Percentiles rank a stretch among this genome's conserved stretches.
Evolutionary conservation across 2,888 invertebrate species (phyloP).

Genomic region (Drosophila rellima): DNA sequence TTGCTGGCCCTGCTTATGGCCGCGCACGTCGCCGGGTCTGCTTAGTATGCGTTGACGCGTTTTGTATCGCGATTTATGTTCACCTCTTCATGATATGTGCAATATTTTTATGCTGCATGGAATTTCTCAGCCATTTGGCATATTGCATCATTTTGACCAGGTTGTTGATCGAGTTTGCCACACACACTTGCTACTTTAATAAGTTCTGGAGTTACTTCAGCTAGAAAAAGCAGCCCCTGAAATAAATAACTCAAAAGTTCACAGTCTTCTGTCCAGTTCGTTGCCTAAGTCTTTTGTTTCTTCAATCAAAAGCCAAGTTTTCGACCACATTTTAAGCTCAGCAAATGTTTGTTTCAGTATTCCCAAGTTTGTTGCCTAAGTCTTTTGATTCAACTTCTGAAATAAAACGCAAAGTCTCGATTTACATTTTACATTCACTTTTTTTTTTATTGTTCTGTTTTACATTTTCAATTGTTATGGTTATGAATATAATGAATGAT

Average conservation of each 20-base stretch:
- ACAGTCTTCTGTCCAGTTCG: conserved; percentile 34
- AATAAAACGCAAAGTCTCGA: conserved; percentile 23
- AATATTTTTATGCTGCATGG: conserved; percentile 67
- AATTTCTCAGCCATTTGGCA: conserved; percentile 35
- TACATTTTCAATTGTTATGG: conserved; percentile 80
- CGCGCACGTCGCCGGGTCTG: conserved; percentile 53
- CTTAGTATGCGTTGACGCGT: conserved; percentile 60
- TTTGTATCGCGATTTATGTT: conserved; percentile 57
- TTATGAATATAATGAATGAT: conserved; percentile 83
- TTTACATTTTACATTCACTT: conserved; percentile 82
- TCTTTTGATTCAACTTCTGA: conserved; percentile 18
- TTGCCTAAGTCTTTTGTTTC: conserved; percentile 55
- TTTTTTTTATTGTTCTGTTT: conserved; percentile 77
- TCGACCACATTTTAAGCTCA: neutral
- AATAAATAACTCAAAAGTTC: neutral
- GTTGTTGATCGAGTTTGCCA: conserved; percentile 15
- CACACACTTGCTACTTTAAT: neutral
- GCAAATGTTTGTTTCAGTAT: too few relatives aligned
- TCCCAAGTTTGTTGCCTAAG: conserved; percentile 45
- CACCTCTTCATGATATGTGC: conserved; percentile 60
- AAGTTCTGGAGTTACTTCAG: neutral
- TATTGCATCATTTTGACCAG: conserved; percentile 41
- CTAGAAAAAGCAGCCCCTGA: too few relatives aligned
- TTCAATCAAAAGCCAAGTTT: neutral
- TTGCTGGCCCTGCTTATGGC: conserved; percentile 21